phyloP scores from a whole-genome alignment of 2,797 vertebrate genomes.

The Atherinosoma microstoma region DNA sequence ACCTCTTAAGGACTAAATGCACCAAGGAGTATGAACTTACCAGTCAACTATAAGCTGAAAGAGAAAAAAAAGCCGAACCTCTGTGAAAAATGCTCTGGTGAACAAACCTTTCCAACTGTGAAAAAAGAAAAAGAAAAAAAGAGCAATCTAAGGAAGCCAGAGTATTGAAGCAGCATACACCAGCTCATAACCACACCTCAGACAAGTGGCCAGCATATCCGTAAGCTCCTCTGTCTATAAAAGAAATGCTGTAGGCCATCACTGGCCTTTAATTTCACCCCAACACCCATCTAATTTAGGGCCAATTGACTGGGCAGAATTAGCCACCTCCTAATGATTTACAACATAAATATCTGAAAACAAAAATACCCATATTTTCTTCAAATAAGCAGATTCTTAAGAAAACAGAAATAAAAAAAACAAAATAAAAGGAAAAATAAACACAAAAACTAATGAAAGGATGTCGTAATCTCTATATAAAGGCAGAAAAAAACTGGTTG shows the following conservation, averaged over 20 bases:
- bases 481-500: too few relatives aligned
- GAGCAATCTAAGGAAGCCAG: conserved; percentile 31
- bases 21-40: background rate
- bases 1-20: conserved; percentile 45
- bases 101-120: conserved; percentile 44
- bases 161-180: conserved; percentile 39
- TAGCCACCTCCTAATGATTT: conserved; percentile 61
- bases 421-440: too few relatives aligned
- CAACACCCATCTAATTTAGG: conserved; percentile 73
- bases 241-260: conserved; percentile 62
- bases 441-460: background rate
- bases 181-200: conserved; percentile 24
- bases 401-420: background rate
- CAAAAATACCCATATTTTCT: conserved; percentile 33
- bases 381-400: background rate
- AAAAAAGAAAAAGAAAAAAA: conserved; percentile 35
- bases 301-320: conserved; percentile 64
- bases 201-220: conserved; percentile 54
- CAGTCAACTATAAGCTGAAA: conserved; percentile 23
- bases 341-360: conserved; percentile 38
- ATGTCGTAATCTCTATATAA: background rate
- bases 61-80: conserved; percentile 13
- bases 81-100: conserved; percentile 45
- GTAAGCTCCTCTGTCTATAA: conserved; percentile 48
- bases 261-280: conserved; percentile 69